phyloP scores from a whole-genome alignment of 2,888 invertebrate species.

The Apamea anceps region DNA sequence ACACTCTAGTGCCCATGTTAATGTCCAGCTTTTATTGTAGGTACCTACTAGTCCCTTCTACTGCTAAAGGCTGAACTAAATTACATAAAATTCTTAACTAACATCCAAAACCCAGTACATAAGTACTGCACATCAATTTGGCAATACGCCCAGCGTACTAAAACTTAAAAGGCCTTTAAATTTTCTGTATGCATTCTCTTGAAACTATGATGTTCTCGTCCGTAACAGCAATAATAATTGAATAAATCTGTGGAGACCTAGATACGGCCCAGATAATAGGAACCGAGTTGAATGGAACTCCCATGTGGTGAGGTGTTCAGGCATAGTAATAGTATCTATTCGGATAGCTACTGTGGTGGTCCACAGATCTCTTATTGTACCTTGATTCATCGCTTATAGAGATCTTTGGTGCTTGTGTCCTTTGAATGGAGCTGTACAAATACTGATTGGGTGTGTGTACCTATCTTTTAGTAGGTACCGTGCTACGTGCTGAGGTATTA shows the following conservation, averaged over 20 bases:
- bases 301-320: constrained; percentile 54
- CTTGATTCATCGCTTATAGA: constrained; percentile 24
- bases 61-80: neutral
- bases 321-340: constrained; percentile 31
- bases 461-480: neutral
- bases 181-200: constrained; percentile 47
- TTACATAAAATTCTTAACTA: constrained; percentile 22
- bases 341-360: constrained; percentile 1
- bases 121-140: constrained; percentile 48
- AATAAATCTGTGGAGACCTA: constrained; percentile 48
- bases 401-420: constrained; percentile 3
- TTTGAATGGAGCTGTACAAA: constrained; percentile 2
- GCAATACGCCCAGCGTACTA: constrained; percentile 50
- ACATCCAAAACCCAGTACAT: constrained; percentile 13
- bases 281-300: constrained; percentile 50
- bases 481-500: neutral
- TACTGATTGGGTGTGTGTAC: neutral
- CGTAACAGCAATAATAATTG: constrained; percentile 49
- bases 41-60: neutral
- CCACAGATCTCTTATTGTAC: constrained; percentile 9
- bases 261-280: constrained; percentile 54
- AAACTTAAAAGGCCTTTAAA: constrained; percentile 48
- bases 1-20: no score
- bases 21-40: neutral
- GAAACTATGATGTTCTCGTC: constrained; percentile 31